phyloP scores from a whole-genome alignment of 2,113 vertebrate species.

The human (Homo sapiens) region GRCh38 chr1:206382501-206383000 shows the following conservation, averaged over 20 bases:
- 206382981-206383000: not conserved
- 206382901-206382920: not conserved
- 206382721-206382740: not conserved
- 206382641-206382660: conserved; percentile 12
- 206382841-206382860: conserved; percentile 26
- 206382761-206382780: not conserved
- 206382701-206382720: not conserved
- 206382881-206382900: conserved; percentile 22
- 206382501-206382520: not conserved
- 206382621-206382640: conserved; percentile 22
- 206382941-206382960: not conserved
- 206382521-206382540: conserved; percentile 29
- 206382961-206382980: not conserved
- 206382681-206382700: conserved; percentile 25
- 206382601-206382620: conserved; percentile 1
- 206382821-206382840: not conserved
- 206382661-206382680: conserved; percentile 16
- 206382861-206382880: conserved; percentile 19
- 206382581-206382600: conserved; percentile 10
- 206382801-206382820: not conserved
- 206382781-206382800: not conserved
- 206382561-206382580: not conserved
- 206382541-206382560: conserved; percentile 24
- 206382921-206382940: not conserved
- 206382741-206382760: not conserved